Evolutionary conservation across 2,888 invertebrate species (phyloP).

Genomic region (Sthenelais limicola): DNA sequence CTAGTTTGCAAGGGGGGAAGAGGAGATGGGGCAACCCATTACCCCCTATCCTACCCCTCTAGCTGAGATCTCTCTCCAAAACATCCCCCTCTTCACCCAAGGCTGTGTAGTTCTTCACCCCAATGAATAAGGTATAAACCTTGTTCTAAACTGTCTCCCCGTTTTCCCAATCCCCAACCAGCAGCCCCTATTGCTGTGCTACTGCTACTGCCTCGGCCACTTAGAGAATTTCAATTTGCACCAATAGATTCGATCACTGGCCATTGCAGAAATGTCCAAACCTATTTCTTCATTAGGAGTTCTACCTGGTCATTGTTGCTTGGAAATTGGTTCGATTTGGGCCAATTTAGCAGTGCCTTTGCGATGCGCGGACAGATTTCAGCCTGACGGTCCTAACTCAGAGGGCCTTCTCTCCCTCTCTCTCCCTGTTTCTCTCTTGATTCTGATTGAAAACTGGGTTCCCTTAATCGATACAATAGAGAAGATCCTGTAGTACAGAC

Average conservation of each 20-base stretch:
- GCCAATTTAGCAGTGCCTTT: constrained; percentile 19
- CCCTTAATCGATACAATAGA: too few relatives aligned
- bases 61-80: not conserved
- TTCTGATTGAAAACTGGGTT: too few relatives aligned
- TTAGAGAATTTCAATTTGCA: constrained; percentile 33
- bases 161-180: not conserved
- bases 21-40: too few relatives aligned
- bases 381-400: too few relatives aligned
- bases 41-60: not conserved
- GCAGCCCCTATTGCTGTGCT: not conserved
- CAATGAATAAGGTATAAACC: too few relatives aligned
- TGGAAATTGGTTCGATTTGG: constrained; percentile 28
- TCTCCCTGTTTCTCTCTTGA: not conserved
- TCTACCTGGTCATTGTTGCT: constrained; percentile 16
- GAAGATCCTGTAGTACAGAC: too few relatives aligned
- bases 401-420: not conserved
- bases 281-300: constrained; percentile 25
- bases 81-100: not conserved
- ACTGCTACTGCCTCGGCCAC: not conserved
- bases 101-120: too few relatives aligned
- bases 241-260: constrained; percentile 12
- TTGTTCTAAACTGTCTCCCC: not conserved
- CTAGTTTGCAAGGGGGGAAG: not conserved
- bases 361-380: too few relatives aligned
- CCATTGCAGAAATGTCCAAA: not conserved